These are phyloP conservation scores for Orchesellides sinensis DNA, from an alignment of 2,888 invertebrate genomes.

Conservation along the genomic window DNA sequence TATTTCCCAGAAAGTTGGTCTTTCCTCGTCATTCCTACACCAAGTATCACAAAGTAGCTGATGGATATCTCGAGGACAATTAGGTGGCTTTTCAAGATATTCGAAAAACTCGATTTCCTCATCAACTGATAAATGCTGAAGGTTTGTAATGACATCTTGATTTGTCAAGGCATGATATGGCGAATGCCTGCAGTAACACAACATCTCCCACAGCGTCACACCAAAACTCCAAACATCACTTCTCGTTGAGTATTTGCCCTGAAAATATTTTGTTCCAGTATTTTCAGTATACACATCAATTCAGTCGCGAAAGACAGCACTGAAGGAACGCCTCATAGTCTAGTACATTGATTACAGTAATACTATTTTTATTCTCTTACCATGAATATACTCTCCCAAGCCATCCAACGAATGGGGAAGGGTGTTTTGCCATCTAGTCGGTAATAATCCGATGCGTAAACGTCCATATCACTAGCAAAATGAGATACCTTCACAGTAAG, in stretches of 20 bases:
- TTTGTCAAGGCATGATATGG: conserved; percentile 88
- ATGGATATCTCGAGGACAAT: conserved; percentile 91
- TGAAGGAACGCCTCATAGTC: too few species aligned
- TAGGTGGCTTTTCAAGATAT: conserved; percentile 82
- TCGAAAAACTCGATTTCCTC: conserved; percentile 77
- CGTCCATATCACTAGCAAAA: conserved; percentile 90
- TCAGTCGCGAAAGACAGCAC: too few species aligned
- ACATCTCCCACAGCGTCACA: conserved; percentile 91
- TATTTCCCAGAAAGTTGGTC: conserved; percentile 92
- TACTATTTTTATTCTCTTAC: conserved; percentile 80
- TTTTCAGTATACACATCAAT: not conserved
- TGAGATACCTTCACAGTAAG: conserved; percentile 91
- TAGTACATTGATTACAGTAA: not conserved
- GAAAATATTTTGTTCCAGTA: conserved; percentile 63
- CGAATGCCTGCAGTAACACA: conserved; percentile 85
- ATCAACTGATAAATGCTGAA: conserved; percentile 80
- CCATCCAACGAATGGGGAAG: conserved; percentile 92
- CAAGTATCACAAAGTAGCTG: conserved; percentile 95
- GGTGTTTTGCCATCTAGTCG: conserved; percentile 88
- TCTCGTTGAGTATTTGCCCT: conserved; percentile 93
- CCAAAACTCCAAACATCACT: conserved; percentile 96
- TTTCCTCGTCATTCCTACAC: conserved; percentile 87
- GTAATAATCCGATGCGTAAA: conserved; percentile 89
- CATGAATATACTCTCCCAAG: conserved; percentile 89
- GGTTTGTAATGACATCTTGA: conserved; percentile 87